Conservation (phyloP, 2,888 invertebrate species). For the Agrotis clavis region DNA sequence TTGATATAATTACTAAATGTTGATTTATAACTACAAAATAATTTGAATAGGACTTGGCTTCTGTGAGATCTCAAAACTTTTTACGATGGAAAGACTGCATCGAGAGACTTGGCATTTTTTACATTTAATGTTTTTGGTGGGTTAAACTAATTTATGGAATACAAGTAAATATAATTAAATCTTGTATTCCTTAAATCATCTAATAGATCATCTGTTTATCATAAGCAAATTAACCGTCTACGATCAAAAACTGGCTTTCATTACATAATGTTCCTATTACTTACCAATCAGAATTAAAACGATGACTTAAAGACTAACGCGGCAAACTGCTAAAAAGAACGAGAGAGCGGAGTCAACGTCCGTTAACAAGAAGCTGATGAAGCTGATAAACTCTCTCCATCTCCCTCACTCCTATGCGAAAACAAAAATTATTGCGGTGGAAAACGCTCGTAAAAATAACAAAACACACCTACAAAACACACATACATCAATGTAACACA, state of each 20-base stretch:
- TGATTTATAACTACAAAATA: too few relatives aligned
- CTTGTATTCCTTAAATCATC: too few relatives aligned
- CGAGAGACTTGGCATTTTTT: too few relatives aligned
- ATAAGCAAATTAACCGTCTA: too few relatives aligned
- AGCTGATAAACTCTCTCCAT: constrained; percentile 38
- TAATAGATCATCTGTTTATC: neutral
- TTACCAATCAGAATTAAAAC: constrained; percentile 12
- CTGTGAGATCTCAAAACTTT: too few relatives aligned
- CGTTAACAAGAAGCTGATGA: constrained; percentile 39
- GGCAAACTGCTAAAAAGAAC: constrained; percentile 36
- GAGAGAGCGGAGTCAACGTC: constrained; percentile 40
- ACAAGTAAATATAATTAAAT: too few relatives aligned
- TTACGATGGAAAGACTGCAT: too few relatives aligned
- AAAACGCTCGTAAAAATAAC: constrained; percentile 53
- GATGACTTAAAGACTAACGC: constrained; percentile 18
- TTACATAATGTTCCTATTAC: neutral
- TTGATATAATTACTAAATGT: too few relatives aligned
- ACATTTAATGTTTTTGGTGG: too few relatives aligned
- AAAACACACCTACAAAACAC: constrained; percentile 45
- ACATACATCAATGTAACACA: constrained; percentile 58
- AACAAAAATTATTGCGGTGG: constrained; percentile 45
- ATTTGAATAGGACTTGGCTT: too few relatives aligned
- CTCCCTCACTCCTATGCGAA: constrained; percentile 24
- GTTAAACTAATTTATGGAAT: too few relatives aligned
- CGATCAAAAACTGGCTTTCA: neutral